Evolutionary conservation across 2,113 vertebrate species (phyloP), one percentile per base, ranked within the genome.

Genomic region (Podarcis cretensis): DNA sequence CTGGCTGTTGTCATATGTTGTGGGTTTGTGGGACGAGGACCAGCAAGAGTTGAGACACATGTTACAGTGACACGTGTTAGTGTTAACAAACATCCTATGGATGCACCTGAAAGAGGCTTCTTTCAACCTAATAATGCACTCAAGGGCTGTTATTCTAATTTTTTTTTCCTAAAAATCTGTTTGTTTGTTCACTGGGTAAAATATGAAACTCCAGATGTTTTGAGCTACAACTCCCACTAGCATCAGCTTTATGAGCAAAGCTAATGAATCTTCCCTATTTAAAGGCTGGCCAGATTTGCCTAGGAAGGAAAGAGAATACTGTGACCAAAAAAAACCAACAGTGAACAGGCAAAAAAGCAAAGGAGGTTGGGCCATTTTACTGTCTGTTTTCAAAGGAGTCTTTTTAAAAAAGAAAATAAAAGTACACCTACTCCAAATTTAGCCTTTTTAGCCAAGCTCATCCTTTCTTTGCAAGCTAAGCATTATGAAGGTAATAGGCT

Each of bases 371-470:
- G 27, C 90, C 81, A 54, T 86, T 90, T 92, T 54, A 43, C 87
- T 43, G 48, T 66, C 12, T 40, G 0, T 88, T 92, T 91, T 84
- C 84, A 89, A 81, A 86, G 88, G 77, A 85, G 35, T 23, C 59
- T 84, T 88, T 91, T 84, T 0, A 85, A 63, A 14, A 63, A 48
- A 48, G 48, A 9, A 10, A 10, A 10, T 2, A 10, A 10, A 12
- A 9, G 83, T 84, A 86, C 91, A 75, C 10, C 87, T 81, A 84
- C 78, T 82, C 73, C 85, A 73, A 81, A 90, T 81, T 90, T 71
- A 27, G 88, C 86, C 81, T 82, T n/a, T 16, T n/a, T 7, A 48
- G 23, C 13, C 6, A 21, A 63, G 63, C 18, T 63, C 79, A 37
- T n/a, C 12, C 37, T 86, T 73, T 30, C n/a, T n/a, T 73, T 73